Evolutionary conservation across 2,888 invertebrate species (phyloP).

Genomic region (Torymus auratus): DNA sequence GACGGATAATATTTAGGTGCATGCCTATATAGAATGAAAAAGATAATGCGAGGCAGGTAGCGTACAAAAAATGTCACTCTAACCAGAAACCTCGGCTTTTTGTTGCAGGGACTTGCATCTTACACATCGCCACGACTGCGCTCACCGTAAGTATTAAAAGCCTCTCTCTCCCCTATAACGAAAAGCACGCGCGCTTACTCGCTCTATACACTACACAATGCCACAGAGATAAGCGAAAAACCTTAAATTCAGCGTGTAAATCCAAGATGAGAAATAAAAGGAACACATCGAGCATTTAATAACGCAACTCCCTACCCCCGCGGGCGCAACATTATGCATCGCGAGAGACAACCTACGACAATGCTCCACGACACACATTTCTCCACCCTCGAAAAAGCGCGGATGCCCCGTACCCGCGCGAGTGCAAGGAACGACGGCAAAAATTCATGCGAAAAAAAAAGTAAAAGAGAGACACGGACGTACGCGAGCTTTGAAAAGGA

Average conservation of each 20-base stretch:
- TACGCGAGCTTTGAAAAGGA: constrained; percentile 10
- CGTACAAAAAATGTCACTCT: no score
- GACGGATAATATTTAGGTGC: no score
- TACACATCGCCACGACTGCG: constrained; percentile 72
- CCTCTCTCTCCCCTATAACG: not conserved
- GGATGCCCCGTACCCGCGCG: no score
- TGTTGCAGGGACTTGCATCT: constrained; percentile 67
- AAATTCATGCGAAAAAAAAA: constrained; percentile 29
- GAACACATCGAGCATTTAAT: constrained; percentile 53
- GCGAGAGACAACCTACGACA: constrained; percentile 5
- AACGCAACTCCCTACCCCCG: constrained; percentile 45
- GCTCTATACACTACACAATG: constrained; percentile 14
- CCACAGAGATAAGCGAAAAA: not conserved
- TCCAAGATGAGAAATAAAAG: constrained; percentile 28
- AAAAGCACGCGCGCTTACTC: no score
- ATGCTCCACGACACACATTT: constrained; percentile 25
- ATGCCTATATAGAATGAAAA: no score
- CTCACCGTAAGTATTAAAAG: constrained; percentile 70
- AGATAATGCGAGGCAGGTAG: no score
- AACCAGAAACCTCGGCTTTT: not conserved
- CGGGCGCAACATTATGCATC: constrained; percentile 49
- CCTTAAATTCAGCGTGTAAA: constrained; percentile 42
- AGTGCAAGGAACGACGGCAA: not conserved
- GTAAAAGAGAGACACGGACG: constrained; percentile 9
- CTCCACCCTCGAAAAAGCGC: not conserved